Percentiles rank a stretch among this genome's conserved stretches.
Evolutionary conservation across 2,888 invertebrate genomes (phyloP).

Genomic region (Eupithecia vulgata): DNA sequence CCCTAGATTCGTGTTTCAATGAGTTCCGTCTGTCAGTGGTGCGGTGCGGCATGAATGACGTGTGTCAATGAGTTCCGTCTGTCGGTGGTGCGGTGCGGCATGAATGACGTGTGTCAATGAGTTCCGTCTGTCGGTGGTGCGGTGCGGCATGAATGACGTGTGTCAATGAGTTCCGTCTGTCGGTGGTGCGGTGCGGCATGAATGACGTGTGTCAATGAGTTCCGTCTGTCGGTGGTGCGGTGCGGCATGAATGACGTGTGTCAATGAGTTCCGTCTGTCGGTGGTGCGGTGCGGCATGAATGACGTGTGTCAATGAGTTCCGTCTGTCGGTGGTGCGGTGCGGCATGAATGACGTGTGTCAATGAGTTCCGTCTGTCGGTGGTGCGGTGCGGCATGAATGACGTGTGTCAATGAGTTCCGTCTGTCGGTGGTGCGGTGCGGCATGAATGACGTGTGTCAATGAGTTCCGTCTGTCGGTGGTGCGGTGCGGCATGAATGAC

Average conservation of each 20-base stretch:
- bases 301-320: neutral
- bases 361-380: neutral
- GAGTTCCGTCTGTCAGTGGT: neutral
- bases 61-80: slow-evolving; percentile 2
- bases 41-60: neutral
- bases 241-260: too few species aligned
- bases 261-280: neutral
- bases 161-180: neutral
- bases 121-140: neutral
- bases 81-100: neutral
- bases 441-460: too few species aligned
- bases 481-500: too few species aligned
- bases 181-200: too few species aligned
- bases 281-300: too few species aligned
- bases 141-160: too few species aligned
- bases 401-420: neutral
- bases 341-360: too few species aligned
- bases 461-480: neutral
- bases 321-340: neutral
- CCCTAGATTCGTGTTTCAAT: neutral
- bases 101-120: neutral
- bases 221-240: neutral
- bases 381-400: too few species aligned
- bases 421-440: neutral
- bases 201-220: neutral